Base-by-base conservation (phyloP, 2,113 vertebrate genomes). In the Tetraodon nigroviridis region DNA sequence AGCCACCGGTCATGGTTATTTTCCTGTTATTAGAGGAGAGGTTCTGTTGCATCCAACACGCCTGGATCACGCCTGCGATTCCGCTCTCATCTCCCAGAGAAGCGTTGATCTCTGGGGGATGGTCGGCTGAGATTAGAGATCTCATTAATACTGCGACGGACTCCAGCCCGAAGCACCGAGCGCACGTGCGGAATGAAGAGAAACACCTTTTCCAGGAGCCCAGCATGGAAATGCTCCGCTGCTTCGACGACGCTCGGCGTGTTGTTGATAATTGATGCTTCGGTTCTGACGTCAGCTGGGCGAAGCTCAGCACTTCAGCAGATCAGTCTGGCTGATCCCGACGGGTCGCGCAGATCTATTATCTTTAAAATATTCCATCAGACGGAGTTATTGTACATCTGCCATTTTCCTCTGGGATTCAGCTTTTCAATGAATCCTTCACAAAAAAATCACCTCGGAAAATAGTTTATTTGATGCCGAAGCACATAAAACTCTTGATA, bases 391-490 rank as follows among this genome's bases (percentile, higher is more conserved):
- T 45, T 45, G 14, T 45, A 1, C 17, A 14, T 16, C 17, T 16
- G 6, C 17, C 17, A 3, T 1, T n/a, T 16, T 16, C 18, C 45
- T 47, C 45, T 17, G 3, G 15, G 7, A 7, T 1, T 44, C 41
- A 44, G 41, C 11, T 44, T 44, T 22, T 42, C 5, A 57, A 19
- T 29, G 41, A 27, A 68, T 58, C 14, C 59, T 50, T 37, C 41
- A 72, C 1, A 24, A 29, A 64, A 67, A 53, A 20, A 2, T 64
- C 53, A 72, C 52, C 60, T 71, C 67, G 75, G 37, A 78, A 86
- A 82, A 82, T 78, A 65, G 12, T 81, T 81, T 79, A 84, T 82
- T 85, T 64, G 18, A 37, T 69, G 2, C 61, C 68, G 27, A 48
- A 37, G 7, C 22, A 79, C 65, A 78, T 61, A 47, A 61, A 64